Conservation (phyloP, 2,113 vertebrate species). For the Eurystomus gularis region DNA sequence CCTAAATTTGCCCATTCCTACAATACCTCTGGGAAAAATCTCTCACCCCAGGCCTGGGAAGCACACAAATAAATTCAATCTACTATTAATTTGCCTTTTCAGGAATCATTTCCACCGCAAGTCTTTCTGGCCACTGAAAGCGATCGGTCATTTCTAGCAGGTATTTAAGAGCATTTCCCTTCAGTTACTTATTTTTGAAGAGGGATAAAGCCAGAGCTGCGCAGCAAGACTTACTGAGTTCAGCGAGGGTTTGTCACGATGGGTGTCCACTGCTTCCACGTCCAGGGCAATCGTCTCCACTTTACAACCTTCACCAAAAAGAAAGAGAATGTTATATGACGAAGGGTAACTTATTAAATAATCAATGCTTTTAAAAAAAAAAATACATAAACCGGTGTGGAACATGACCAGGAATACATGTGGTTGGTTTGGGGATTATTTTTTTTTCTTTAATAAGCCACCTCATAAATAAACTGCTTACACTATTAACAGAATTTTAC, state of each 20-base stretch:
- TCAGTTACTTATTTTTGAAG: rapidly evolving
- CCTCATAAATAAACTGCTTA: background rate
- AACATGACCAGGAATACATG: background rate
- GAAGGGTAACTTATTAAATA: background rate
- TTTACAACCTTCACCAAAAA: slow-evolving; percentile 85
- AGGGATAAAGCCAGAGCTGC: background rate
- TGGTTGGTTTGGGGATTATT: background rate
- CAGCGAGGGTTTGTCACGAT: slow-evolving; percentile 85
- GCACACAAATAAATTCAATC: background rate
- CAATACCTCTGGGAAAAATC: rapidly evolving
- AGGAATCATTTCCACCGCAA: background rate
- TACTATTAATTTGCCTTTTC: background rate
- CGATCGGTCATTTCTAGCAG: background rate
- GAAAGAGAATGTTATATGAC: background rate
- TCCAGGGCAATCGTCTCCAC: slow-evolving; percentile 89
- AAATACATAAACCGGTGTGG: no score
- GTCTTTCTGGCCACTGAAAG: background rate
- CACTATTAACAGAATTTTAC: rapidly evolving
- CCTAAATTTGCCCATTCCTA: background rate
- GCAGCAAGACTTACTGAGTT: slow-evolving; percentile 76
- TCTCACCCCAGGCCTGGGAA: background rate
- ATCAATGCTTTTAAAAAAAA: no score
- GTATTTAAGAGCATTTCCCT: background rate
- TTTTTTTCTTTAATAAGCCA: no score
- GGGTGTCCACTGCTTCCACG: slow-evolving; percentile 94